phyloP scores from a whole-genome alignment of 2,888 invertebrate species.

The Andrena haemorrhoa region DNA sequence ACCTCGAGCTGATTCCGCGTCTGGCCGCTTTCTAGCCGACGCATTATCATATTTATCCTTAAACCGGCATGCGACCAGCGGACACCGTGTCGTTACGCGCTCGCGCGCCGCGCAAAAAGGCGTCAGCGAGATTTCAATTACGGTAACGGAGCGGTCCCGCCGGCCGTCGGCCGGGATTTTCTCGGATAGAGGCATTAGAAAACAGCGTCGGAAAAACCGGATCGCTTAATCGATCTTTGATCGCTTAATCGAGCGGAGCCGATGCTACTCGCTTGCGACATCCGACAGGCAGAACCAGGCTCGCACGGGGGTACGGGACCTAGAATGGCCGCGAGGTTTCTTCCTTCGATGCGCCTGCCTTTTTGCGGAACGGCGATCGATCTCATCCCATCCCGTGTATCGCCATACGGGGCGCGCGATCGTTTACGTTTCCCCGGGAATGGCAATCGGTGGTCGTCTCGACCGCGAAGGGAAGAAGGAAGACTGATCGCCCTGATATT shows the following conservation, averaged over 20 bases:
- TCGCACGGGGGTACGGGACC: conserved; percentile 17
- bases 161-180: conserved; percentile 34
- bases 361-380: conserved; percentile 40
- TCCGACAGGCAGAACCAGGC: conserved; percentile 47
- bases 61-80: conserved; percentile 46
- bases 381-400: conserved; percentile 49
- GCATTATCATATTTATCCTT: conserved; percentile 47
- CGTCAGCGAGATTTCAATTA: conserved; percentile 59
- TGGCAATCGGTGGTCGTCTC: conserved; percentile 24
- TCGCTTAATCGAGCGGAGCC: conserved; percentile 64
- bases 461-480: too few species aligned
- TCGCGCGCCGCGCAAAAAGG: conserved; percentile 41
- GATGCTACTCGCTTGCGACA: conserved; percentile 69
- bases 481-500: too few species aligned
- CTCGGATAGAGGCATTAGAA: conserved; percentile 28
- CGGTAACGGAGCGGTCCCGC: conserved; percentile 32
- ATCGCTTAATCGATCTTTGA: conserved; percentile 67
- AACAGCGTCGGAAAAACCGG: conserved; percentile 61
- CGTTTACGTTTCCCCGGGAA: conserved; percentile 40
- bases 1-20: conserved; percentile 37
- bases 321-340: conserved; percentile 52
- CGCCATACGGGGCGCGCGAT: conserved; percentile 32
- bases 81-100: conserved; percentile 43
- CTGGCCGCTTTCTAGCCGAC: conserved; percentile 45
- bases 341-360: conserved; percentile 27